Conservation (phyloP, 2,113 vertebrate genomes). For the Rutilus rutilus region DNA sequence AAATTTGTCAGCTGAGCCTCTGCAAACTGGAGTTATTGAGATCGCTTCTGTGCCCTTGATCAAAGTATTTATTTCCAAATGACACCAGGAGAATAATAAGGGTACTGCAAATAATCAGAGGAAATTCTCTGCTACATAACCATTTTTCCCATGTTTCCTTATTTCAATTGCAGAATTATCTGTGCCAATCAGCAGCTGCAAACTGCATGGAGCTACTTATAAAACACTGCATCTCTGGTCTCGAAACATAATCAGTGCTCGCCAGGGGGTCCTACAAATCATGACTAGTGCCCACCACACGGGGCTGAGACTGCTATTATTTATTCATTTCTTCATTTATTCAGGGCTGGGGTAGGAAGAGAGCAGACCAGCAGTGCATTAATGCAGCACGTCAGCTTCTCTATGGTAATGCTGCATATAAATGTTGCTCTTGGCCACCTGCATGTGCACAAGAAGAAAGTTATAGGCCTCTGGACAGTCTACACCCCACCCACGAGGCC, state of each 20-base stretch:
- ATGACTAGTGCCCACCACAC: conserved; percentile 17
- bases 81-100: not conserved
- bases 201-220: conserved; percentile 6
- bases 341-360: conserved; percentile 25
- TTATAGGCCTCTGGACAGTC: conserved; percentile 28
- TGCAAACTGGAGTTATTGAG: not conserved
- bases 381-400: conserved; percentile 33
- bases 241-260: conserved; percentile 28
- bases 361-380: conserved; percentile 28
- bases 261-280: conserved; percentile 8
- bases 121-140: not conserved
- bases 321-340: conserved; percentile 56
- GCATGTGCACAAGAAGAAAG: conserved; percentile 15
- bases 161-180: conserved; percentile 1
- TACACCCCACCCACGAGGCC: not conserved
- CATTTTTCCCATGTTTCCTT: not conserved
- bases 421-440: conserved; percentile 35
- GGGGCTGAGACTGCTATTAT: conserved; percentile 25
- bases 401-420: conserved; percentile 47
- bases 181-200: not conserved
- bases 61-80: not conserved
- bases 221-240: conserved; percentile 5
- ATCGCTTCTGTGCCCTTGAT: not conserved
- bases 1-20: not conserved
- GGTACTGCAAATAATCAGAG: not conserved